A percentile compares a stretch with the other conserved stretches of the same genome.
Evolutionary conservation across 2,797 vertebrate species (phyloP).

Genomic region (Tangara arthus): DNA sequence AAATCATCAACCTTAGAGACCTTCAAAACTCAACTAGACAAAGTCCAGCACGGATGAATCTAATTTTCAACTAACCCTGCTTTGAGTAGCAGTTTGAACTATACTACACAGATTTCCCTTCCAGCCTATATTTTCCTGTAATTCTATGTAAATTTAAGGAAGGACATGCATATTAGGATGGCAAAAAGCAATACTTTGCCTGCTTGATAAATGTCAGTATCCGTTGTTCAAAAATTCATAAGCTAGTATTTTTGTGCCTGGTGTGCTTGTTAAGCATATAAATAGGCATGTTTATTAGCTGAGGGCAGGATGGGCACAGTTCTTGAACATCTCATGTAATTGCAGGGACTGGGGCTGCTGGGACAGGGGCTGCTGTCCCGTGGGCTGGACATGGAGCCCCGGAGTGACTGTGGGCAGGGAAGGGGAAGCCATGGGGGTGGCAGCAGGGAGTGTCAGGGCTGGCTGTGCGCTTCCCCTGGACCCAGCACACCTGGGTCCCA

Average conservation of each 20-base stretch:
- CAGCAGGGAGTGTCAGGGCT: neutral
- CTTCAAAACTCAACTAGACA: neutral
- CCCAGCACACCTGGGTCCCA: neutral
- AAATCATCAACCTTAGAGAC: neutral
- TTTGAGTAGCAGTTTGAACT: neutral
- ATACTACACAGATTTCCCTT: neutral
- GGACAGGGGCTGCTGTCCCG: accelerated
- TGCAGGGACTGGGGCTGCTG: neutral
- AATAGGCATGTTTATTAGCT: neutral
- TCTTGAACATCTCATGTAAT: neutral
- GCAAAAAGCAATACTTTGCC: neutral
- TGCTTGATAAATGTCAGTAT: neutral
- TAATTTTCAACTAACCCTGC: neutral
- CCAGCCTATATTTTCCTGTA: neutral
- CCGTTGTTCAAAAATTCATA: neutral
- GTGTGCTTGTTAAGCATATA: neutral
- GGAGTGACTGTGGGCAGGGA: neutral
- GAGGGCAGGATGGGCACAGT: neutral
- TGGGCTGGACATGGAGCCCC: accelerated
- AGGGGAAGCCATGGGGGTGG: accelerated
- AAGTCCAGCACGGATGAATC: neutral
- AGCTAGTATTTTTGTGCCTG: neutral
- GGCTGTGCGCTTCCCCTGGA: neutral
- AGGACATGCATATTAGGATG: neutral
- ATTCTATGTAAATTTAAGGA: neutral